phyloP scores from a whole-genome alignment of 2,113 vertebrate genomes.

The Ailurus styani region DNA sequence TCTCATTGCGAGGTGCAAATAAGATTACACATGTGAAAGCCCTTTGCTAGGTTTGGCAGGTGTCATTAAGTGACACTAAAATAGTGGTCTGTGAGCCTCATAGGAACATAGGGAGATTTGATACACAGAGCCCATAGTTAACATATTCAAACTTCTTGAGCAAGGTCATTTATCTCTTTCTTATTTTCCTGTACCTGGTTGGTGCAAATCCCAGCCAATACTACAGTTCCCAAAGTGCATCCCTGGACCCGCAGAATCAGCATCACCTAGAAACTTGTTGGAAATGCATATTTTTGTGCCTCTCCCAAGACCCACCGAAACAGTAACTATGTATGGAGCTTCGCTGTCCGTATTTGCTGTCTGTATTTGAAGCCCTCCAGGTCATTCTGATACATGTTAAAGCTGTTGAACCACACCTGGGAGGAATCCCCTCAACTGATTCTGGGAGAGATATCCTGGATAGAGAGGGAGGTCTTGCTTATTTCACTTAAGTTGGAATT shows the following conservation, averaged over 20 bases:
- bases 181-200: background rate
- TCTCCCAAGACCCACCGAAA: background rate
- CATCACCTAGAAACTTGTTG: background rate
- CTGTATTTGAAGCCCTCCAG: background rate
- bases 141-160: background rate
- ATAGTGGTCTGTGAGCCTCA: background rate
- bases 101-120: background rate
- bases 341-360: background rate
- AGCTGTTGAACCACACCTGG: background rate
- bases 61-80: background rate
- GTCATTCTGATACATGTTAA: background rate
- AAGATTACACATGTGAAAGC: background rate
- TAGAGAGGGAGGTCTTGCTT: background rate
- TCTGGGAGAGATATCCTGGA: background rate
- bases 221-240: background rate
- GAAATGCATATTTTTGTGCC: background rate
- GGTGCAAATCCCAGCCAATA: background rate
- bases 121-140: background rate
- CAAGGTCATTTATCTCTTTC: background rate
- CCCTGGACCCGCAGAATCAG: background rate
- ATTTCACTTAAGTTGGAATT: background rate
- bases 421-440: background rate
- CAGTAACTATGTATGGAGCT: background rate
- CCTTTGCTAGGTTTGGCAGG: background rate
- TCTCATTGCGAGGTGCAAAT: background rate